phyloP scores from a whole-genome alignment of 2,888 invertebrate species.

The Pantelozetes paolii region DNA sequence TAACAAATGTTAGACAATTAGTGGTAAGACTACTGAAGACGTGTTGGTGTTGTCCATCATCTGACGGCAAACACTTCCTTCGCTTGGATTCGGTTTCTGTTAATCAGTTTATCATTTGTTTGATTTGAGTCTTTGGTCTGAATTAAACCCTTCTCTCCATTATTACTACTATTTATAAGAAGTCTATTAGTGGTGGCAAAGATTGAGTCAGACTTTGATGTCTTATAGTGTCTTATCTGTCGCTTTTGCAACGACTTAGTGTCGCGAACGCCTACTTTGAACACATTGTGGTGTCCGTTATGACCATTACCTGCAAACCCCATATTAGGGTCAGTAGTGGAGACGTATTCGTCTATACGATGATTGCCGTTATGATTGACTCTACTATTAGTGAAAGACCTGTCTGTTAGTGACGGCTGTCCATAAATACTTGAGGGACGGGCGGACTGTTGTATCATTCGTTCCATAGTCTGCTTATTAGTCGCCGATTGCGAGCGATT shows the following conservation, averaged over 20 bases:
- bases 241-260: constrained; percentile 44
- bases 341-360: constrained; percentile 41
- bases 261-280: constrained; percentile 20
- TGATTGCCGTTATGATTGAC: background rate
- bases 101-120: constrained; percentile 1
- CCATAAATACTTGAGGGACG: constrained; percentile 46
- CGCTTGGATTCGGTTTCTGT: background rate
- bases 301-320: background rate
- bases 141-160: constrained; percentile 13
- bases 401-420: constrained; percentile 45
- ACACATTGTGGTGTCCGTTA: background rate
- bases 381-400: constrained; percentile 10
- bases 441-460: constrained; percentile 40
- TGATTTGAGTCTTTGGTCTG: background rate
- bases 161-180: constrained; percentile 3
- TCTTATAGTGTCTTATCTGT: constrained; percentile 41
- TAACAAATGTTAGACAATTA: background rate
- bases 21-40: background rate
- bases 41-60: background rate
- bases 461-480: constrained; percentile 39
- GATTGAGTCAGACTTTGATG: constrained; percentile 45
- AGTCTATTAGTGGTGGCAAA: constrained; percentile 38
- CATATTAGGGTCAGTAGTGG: constrained; percentile 37
- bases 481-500: constrained; percentile 33
- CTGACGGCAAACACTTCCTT: constrained; percentile 29